Evolutionary conservation across 2,888 invertebrate genomes (phyloP), one percentile per base, ranked within the genome.

Genomic region (Calliscelio sp.): DNA sequence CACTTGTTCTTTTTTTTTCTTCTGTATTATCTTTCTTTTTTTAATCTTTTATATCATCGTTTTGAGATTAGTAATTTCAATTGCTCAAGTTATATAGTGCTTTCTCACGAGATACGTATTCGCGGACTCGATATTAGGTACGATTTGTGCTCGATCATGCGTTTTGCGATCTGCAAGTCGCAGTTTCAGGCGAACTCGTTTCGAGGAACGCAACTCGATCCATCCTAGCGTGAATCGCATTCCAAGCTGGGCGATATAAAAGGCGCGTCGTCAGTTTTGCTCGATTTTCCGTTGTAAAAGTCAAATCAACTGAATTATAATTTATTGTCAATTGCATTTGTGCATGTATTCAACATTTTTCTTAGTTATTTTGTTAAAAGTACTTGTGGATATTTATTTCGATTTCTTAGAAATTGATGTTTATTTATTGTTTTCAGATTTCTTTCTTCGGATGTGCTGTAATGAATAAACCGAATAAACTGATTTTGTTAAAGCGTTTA

Each of bases 101-200:
- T 78, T 78, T 78, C 78, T 78, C 70, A 70, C 70, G 78, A 61
- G 16, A 51, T 46, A 49, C 63, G 63, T 49, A 71, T 4, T 71
- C 44, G 61, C 8, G 53, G 49, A 1, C 8, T 32, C 35, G 7
- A 49, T 11, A 49, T 61, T 61, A 35, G 41, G 16, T 8, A 1
- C 25, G 49, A 73, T 74, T 78, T 41, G 70, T 51, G 65, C 16
- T 49, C 63, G 63, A 77, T 81, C 75, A 77, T 70, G 71, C 82
- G 74, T 71, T 65, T 71, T 66, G 44, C 41, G 71, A 70, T 84
- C 70, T 79, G 63, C 78, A 83, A 83, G 74, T 79, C 61, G 25
- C 44, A 73, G 71, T 77, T 71, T 55, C 73, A 44, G 25, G 53
- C 25, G 14, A 32, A 59, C 46, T 78, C 38, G 59, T 59, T 68